Evolutionary conservation across 2,888 invertebrate species (phyloP), one percentile per base, ranked within the genome.

Genomic region (Diplazon laetatorius): DNA sequence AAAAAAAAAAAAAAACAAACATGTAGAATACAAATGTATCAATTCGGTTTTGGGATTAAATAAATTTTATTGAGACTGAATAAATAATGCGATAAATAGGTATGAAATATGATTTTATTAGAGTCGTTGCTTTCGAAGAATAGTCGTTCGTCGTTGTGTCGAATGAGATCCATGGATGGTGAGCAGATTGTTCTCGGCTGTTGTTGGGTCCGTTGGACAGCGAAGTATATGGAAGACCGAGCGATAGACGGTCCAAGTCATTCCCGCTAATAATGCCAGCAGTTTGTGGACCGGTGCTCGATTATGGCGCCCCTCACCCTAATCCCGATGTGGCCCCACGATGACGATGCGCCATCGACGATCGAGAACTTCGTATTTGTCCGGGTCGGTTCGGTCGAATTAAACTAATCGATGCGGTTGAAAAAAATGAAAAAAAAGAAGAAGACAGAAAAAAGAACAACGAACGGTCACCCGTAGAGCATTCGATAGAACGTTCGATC

Each of bases 201-300:
- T 60, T 77, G 76, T 30, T 30, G 30, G 30, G 2, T 30, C 4
- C 30, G 4, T 65, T 63, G 63, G 65, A 59, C 25, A 75, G 46
- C 20, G 46, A 62, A 14, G 59, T 65, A 52, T 50, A 44, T 46
- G 57, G 72, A 57, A 66, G 68, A 89, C 83, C 83, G 81, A 89
- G 89, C 89, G 30, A 30, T 2, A 69, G 57, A 75, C 59, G 71
- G 68, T 89, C 83, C 83, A 80, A 89, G 89, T 89, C 89, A 89
- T 88, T 83, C 86, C 85, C 85, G 86, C 87, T 89, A 89, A 89
- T 89, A 89, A 89, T 85, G 84, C 82, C 82, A 25, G 83, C 83
- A 82, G 66, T n/a, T n/a, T n/a, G 60, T 60, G 68, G 78, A 66
- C 80, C 59, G 60, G 70, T 78, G 74, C 60, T 80, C 78, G 71